These are phyloP conservation scores for Dicaeum eximium DNA, from an alignment of 2,113 vertebrate species.

Conservation along the genomic window DNA sequence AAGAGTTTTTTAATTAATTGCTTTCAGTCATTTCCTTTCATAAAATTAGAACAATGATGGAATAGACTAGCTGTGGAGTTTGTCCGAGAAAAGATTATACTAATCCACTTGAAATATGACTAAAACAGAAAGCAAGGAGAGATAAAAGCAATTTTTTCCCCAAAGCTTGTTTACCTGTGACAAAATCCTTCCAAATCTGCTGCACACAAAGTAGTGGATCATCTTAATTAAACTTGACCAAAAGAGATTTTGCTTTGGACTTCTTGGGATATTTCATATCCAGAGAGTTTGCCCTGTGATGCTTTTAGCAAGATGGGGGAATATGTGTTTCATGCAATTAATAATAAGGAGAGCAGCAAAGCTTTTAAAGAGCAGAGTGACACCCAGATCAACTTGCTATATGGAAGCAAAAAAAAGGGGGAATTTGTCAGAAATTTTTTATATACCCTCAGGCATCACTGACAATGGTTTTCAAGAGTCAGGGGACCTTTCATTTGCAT, in stretches of 20 bases:
- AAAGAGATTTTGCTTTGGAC: not conserved
- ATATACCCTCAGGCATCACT: not conserved
- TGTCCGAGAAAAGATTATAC: not conserved
- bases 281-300: not conserved
- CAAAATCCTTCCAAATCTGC: conserved; percentile 6
- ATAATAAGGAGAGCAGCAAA: not conserved
- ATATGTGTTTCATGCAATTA: not conserved
- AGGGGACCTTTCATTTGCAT: not conserved
- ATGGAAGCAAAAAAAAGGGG: not conserved
- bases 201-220: not conserved
- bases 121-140: conserved; percentile 19
- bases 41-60: conserved; percentile 21
- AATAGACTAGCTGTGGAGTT: conserved; percentile 3
- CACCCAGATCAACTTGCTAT: not conserved
- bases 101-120: conserved; percentile 27
- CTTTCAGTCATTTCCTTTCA: conserved; percentile 10
- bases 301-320: not conserved
- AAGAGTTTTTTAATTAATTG: conserved; percentile 38
- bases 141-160: not conserved
- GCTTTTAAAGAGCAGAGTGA: not conserved
- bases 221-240: not conserved
- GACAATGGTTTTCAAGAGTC: not conserved
- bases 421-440: not conserved
- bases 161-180: conserved; percentile 30
- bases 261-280: not conserved